A percentile compares a stretch with the other conserved stretches of the same genome.
Conservation (phyloP, 2,113 vertebrate genomes). For the Zingel zingel region DNA sequence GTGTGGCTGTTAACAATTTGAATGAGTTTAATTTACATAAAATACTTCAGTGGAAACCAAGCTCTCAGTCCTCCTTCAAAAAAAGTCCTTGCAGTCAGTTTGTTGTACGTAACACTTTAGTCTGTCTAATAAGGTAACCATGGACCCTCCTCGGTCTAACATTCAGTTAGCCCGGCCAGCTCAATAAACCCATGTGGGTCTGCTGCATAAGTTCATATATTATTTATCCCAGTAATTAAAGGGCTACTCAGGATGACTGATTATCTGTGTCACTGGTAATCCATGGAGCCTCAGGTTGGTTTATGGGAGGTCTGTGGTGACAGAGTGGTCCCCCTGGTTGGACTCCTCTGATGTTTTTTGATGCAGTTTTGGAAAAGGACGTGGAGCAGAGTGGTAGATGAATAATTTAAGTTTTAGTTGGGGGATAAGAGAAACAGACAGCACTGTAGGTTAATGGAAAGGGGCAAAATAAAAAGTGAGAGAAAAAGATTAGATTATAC, state of each 20-base stretch:
- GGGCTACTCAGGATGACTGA: slow-evolving; percentile 66
- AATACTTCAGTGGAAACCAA: slow-evolving; percentile 4
- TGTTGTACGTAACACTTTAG: slow-evolving; percentile 15
- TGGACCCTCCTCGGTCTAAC: slow-evolving; percentile 19
- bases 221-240: slow-evolving; percentile 77
- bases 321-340: background rate
- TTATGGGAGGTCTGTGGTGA: slow-evolving; percentile 51
- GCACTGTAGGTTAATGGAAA: background rate
- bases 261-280: slow-evolving; percentile 60
- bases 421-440: background rate
- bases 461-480: background rate
- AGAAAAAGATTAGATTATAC: background rate
- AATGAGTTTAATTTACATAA: slow-evolving; percentile 34
- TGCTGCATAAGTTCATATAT: slow-evolving; percentile 61
- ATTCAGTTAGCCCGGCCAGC: slow-evolving; percentile 36
- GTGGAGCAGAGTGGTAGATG: background rate
- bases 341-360: slow-evolving; percentile 17
- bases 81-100: slow-evolving; percentile 31
- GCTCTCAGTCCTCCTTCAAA: background rate
- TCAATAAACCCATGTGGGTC: slow-evolving; percentile 53
- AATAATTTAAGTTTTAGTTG: slow-evolving; percentile 3
- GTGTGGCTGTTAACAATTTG: slow-evolving; percentile 19
- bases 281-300: slow-evolving; percentile 45
- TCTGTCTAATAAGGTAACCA: slow-evolving; percentile 32
- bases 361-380: slow-evolving; percentile 23